Base-by-base conservation (phyloP, 2,797 vertebrate genomes). In the Anniella stebbinsi region DNA sequence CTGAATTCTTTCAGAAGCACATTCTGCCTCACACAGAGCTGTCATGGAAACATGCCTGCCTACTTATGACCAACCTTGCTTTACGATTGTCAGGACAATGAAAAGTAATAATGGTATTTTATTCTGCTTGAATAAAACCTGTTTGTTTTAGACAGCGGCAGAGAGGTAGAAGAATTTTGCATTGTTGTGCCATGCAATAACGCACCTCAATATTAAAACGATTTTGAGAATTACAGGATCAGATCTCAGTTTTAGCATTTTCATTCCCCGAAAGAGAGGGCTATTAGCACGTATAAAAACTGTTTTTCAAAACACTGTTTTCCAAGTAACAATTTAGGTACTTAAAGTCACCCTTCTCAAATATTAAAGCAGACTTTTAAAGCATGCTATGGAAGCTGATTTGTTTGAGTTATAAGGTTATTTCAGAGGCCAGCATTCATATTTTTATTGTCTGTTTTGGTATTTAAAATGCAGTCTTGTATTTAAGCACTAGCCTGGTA, bases 41-140 rank as follows among this genome's bases (percentile, higher is more conserved):
- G 72, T 90, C 89, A 87, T 57, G 78, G 86, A 90, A 90, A 87
- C 73, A 87, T 67, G 63, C 8, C 60, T 67, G 60, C 54, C 69
- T 76, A 69, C 25, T 13, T 23, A 21, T 38, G 30, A 76, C 63
- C 72, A 73, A 83, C 54, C 11, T 66, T 57, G 84, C n/a, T 67
- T 77, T 60, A 41, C n/a, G n/a, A 66, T 41, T 82, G 60, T 77
- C 69, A 88, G 70, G 41, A 83, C n/a, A 82, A 83, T 83, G 57
- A 77, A 67, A 87, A 54, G 41, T 38, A 90, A 33, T 67, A 77
- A 54, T 82, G 41, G n/a, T 8, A 2, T 77, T 87, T 69, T 87
- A 67, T 13, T 78, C 54, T 28, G 23, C 67, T 45, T 60, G 30
- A 80, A 72, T 72, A 25, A 57, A 87, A 86, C 28, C 51, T 48